Evolutionary conservation across 2,888 invertebrate species (phyloP).

Genomic region (Xylota segnis): DNA sequence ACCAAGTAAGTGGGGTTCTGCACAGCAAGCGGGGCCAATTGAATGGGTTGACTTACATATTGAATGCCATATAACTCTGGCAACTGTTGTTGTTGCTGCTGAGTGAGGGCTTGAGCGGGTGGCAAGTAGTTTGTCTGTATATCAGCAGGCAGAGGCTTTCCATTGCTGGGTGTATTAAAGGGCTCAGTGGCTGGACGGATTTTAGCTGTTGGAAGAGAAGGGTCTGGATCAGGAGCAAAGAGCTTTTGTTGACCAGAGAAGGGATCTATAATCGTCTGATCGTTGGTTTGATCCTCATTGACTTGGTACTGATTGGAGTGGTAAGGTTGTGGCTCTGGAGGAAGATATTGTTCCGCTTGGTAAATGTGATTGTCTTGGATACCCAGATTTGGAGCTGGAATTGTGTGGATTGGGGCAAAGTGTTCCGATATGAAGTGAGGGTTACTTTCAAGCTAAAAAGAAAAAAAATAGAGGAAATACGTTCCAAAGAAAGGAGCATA

Average conservation of each 20-base stretch:
- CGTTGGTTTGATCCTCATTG: conserved; percentile 85
- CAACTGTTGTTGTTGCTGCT: conserved; percentile 85
- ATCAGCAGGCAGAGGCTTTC: conserved; percentile 82
- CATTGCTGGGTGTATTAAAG: conserved; percentile 84
- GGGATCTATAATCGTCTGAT: conserved; percentile 83
- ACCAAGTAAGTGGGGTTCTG: conserved; percentile 84
- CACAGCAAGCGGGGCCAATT: conserved; percentile 81
- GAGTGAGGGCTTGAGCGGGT: conserved; percentile 82
- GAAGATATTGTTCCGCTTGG: conserved; percentile 80
- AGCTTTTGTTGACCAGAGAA: conserved; percentile 84
- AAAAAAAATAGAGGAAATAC: not conserved
- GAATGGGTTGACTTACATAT: conserved; percentile 83
- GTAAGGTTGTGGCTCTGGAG: conserved; percentile 79
- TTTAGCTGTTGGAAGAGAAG: conserved; percentile 84
- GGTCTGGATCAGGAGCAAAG: conserved; percentile 86
- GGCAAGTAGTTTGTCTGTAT: conserved; percentile 81
- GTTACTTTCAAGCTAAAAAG: conserved; percentile 81
- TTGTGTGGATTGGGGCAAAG: conserved; percentile 94
- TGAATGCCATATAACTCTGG: conserved; percentile 85
- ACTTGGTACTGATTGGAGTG: conserved; percentile 85
- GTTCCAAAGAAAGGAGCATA: not conserved
- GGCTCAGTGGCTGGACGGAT: conserved; percentile 83
- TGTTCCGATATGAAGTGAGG: conserved; percentile 91
- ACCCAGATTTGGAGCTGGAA: conserved; percentile 92
- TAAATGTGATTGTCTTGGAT: conserved; percentile 82